Evolutionary conservation across 2,888 invertebrate genomes (phyloP).

Genomic region (Epiblema foenella): DNA sequence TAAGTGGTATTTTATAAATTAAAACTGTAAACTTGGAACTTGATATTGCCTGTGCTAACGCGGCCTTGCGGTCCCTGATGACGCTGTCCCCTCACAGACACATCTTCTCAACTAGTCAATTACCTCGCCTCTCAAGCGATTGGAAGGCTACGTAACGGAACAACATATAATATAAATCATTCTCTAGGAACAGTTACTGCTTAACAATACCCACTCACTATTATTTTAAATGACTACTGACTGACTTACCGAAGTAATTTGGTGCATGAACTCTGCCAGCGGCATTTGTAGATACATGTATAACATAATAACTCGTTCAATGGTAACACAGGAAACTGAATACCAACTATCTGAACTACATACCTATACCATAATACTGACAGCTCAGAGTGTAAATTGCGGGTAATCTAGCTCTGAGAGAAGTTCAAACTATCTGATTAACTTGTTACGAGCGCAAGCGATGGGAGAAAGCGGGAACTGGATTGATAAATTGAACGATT

Average conservation of each 20-base stretch:
- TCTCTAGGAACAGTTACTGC: no score
- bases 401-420: slow-evolving; percentile 28
- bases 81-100: no score
- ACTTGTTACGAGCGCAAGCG: slow-evolving; percentile 1
- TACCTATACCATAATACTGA: slow-evolving; percentile 10
- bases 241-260: neutral
- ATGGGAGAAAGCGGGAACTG: slow-evolving; percentile 7
- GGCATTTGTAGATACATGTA: neutral
- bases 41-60: no score
- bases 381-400: slow-evolving; percentile 23
- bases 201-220: no score
- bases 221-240: neutral
- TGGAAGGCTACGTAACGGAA: no score
- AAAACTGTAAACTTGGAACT: no score
- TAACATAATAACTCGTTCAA: slow-evolving; percentile 13
- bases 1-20: no score
- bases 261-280: neutral
- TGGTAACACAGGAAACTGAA: slow-evolving; percentile 6
- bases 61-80: no score
- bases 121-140: no score
- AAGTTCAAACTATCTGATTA: slow-evolving; percentile 20
- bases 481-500: neutral
- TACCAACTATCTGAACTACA: slow-evolving; percentile 23
- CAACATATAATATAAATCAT: no score
- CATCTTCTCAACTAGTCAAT: no score